These are phyloP conservation scores for Emydura subglobosa DNA, from an alignment of 2,113 vertebrate species.

Conservation along the genomic window DNA sequence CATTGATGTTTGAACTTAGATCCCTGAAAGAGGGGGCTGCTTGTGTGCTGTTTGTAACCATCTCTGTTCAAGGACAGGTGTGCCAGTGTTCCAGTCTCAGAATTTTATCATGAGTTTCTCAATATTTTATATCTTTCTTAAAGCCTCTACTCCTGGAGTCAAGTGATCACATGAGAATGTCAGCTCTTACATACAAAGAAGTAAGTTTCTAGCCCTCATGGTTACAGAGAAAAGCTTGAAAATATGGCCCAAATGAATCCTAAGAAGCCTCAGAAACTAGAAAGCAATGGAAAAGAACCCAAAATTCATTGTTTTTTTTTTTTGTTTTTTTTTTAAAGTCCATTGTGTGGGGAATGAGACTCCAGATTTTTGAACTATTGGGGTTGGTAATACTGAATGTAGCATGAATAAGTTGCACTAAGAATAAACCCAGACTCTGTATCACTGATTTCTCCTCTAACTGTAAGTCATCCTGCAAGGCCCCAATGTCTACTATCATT, in stretches of 20 bases:
- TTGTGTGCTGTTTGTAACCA: not conserved
- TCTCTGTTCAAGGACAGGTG: not conserved
- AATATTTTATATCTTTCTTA: constrained; percentile 23
- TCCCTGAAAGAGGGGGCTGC: not conserved
- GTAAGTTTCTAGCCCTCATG: constrained; percentile 10
- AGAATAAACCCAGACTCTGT: not conserved
- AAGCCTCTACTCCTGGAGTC: not conserved
- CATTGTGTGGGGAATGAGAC: not conserved
- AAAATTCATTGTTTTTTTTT: not conserved
- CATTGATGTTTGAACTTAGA: not conserved
- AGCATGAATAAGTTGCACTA: not conserved
- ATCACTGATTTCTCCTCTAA: not conserved
- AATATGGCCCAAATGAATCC: not conserved
- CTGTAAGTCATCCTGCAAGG: not conserved
- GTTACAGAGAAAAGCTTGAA: not conserved
- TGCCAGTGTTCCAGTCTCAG: not conserved
- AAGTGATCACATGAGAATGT: not conserved
- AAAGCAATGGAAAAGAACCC: not conserved
- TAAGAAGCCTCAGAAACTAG: not conserved
- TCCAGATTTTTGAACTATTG: not conserved
- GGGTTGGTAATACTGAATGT: rapidly evolving
- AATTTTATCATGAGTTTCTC: not conserved
- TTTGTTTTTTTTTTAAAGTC: not conserved
- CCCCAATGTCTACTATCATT: not conserved
- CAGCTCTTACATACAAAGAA: not conserved